Base-by-base conservation (phyloP, 2,888 invertebrate species). In the Eumacrocentrus americanus region DNA sequence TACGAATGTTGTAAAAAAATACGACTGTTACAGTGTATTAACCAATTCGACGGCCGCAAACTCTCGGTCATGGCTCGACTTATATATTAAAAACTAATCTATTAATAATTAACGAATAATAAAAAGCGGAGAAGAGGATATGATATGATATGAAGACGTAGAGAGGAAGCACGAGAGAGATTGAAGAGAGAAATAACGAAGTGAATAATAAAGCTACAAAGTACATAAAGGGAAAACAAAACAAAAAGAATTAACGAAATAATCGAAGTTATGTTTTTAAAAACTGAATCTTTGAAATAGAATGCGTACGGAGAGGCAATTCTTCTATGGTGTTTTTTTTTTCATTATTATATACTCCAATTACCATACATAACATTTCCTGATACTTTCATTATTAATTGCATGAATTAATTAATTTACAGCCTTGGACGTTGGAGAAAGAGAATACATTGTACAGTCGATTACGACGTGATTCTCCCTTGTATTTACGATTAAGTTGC, bases 251-350 rank as follows among this genome's bases (percentile, higher is more conserved):
- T 76, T 74, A 29, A 72, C 72, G 72, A 72, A 75, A 73, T 77
- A 75, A 74, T 78, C 70, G 73, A 73, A 78, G 77, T 79, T 79
- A 73, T 77, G 78, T 77, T 79, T 79, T 78, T 77, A n/a, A 75
- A 18, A 78, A 76, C 73, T 76, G 73, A 77, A 77, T 75, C 78
- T 78, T 77, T 75, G 75, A 79, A 79, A 79, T 79, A 79, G 78
- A 78, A 76, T 75, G 75, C 77, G 77, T 77, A 79, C 74, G 76
- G 74, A 76, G 77, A 79, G 79, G 74, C 75, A 76, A 70, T 70
- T 63, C 66, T 60, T 53, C n/a, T 11, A 42, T 9, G 42, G 53
- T 23, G 56, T 38, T 35, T 18, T 55, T 63, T 35, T 59, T 57
- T 59, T 22, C 23, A 38, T 37, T 18, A 29, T 34, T n/a, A n/a